Base-by-base conservation (phyloP, 2,888 invertebrate genomes). In the Patella depressa region DNA sequence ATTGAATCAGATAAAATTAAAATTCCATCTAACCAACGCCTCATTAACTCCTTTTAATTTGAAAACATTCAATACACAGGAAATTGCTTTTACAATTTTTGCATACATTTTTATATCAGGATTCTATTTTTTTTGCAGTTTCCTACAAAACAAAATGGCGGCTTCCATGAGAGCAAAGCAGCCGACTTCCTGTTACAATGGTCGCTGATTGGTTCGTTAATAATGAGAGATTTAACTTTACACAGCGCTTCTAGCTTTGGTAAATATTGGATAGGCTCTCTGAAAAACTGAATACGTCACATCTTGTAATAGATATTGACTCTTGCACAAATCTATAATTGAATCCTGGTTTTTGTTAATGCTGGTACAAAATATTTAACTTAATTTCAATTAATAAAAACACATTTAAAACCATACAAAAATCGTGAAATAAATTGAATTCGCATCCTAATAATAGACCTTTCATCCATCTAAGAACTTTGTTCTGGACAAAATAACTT, bases 161-260 rank as follows among this genome's bases (percentile, higher is more conserved):
- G 78, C 7, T 83, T 86, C 65, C 79, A 80, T 72, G 84, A 85
- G 5, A 83, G 81, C 29, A 79, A 79, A 12, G 89, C 90, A 0
- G 89, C 90, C 11, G 87, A 89, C 12, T 91, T 91, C 79, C 78
- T 91, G 19, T 82, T 91, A 29, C 88, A 89, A 75, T 91, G 91
- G 91, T 88, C 89, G 17, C 88, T 89, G 71, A 88, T 91, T 75
- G 88, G 89, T 2, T 88, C 89, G 0, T 80, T 90, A 11, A 83
- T 91, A 12, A 88, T 90, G 85, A 88, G 90, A 69, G 90, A 89
- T 74, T 85, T 91, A 7, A 91, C 91, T 0, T 80, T 91, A 17
- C 88, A 88, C 78, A 90, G 87, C 81, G 88, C 90, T 53, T 71
- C 84, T 11, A 89, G 89, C 75, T 91, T 91, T 80, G 89, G 91